phyloP scores from a whole-genome alignment of 2,888 invertebrate genomes.

The Acanthopleura granulata region DNA sequence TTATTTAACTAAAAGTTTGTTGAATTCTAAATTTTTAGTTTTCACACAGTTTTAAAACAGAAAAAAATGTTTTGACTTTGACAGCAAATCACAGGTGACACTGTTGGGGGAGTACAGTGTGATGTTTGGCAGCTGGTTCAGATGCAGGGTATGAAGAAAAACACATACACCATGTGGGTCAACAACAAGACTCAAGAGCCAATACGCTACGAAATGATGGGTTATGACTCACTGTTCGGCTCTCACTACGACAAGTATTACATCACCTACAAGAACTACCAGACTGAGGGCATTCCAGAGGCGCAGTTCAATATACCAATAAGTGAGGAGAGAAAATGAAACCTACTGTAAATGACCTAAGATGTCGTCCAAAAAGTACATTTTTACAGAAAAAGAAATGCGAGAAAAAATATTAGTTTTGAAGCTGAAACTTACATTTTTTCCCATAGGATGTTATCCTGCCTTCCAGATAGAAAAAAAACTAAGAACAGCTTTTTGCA shows the following conservation, averaged over 20 bases:
- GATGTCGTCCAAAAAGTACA: too few species aligned
- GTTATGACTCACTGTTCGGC: slow-evolving; percentile 90
- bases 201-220: slow-evolving; percentile 92
- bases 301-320: slow-evolving; percentile 44
- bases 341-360: too few species aligned
- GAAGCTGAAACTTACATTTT: too few species aligned
- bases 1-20: too few species aligned
- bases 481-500: too few species aligned
- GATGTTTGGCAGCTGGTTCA: slow-evolving; percentile 84
- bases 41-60: too few species aligned
- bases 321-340: slow-evolving; percentile 40
- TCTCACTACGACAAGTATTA: slow-evolving; percentile 97
- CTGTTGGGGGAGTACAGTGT: slow-evolving; percentile 78
- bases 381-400: too few species aligned
- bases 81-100: slow-evolving; percentile 62
- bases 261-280: slow-evolving; percentile 81
- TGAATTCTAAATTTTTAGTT: too few species aligned
- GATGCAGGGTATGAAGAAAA: slow-evolving; percentile 82
- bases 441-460: too few species aligned
- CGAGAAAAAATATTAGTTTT: too few species aligned
- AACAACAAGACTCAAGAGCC: slow-evolving; percentile 66
- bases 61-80: background rate
- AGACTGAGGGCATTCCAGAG: slow-evolving; percentile 31
- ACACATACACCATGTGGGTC: slow-evolving; percentile 91
- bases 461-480: too few species aligned